Base-by-base conservation (phyloP, 30 jellyfish, hydroid and myxozoan genomes). In the Mastigias papua region DNA sequence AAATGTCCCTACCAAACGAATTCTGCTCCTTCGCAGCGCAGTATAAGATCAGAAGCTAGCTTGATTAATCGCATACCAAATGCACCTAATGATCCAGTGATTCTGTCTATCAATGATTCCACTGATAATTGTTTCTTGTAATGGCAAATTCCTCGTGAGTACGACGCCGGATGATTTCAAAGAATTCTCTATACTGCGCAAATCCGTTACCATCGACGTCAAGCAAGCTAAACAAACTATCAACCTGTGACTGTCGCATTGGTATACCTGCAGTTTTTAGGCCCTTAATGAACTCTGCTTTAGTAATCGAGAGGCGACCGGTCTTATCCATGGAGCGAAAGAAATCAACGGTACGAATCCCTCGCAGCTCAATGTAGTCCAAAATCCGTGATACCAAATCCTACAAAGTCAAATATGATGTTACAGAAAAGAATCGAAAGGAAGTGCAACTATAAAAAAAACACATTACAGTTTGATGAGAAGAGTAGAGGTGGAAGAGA, bases 321-420 rank as follows among this genome's bases (percentile, higher is more conserved):
- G 81, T 61, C 57, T 80, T 88, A 34, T 77, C 88, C 86, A 88
- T 79, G 28, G 88, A 69, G 31, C 90, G 91, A 62, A 73, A 88
- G 78, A 88, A 80, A 48, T 88, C 97, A n/a, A 73, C 80, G 34
- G 78, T 63, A 25, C 97, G 82, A 49, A 88, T 73, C 9, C 97
- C 97, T 22, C 97, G 97, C 3, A 78, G 89, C 73, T 78, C 97
- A 21, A 88, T 61, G 57, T 46, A 71, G 54, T 88, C 97, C 71
- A 88, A 34, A 19, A 88, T 70, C n/a, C 92, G 66, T 20, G 92
- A 51, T 1, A 88, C 85, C 87, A 88, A 51, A 58, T 88, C 97
- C 97, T 88, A 80, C 65, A 78, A 69, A 28, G 26, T 1, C 11
- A 50, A 37, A 37, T 3, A 37, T 6, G 11, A 11, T 37, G 54